Base-by-base conservation (phyloP, 2,113 vertebrate species). In the Misgurnus anguillicaudatus region DNA sequence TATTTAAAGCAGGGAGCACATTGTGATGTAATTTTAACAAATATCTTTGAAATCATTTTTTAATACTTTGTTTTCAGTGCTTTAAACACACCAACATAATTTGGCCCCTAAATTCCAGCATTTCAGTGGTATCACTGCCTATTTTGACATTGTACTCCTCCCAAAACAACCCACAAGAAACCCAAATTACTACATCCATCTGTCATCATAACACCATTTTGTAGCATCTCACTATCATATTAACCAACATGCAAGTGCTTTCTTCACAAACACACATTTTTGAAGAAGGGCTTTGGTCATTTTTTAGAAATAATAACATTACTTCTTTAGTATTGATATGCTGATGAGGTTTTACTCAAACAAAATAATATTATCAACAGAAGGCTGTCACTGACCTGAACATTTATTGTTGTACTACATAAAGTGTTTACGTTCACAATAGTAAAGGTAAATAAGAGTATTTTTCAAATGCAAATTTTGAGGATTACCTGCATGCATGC, bases 271-370 rank as follows among this genome's bases (percentile, higher is more conserved):
- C 10, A 72, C 75, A 72, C 42, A 68, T 13, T 31, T 10, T 13
- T 80, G 24, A 39, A n/a, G 11, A 75, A 75, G 45, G 9, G 8
- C 67, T 87, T 87, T 83, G 75, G 87, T 87, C 70, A 24, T 80
- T 62, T 80, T 62, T 73, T 36, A 77, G 58, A 65, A 64, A 38
- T 16, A 47, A 57, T 14, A 58, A 61, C 51, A 4, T 31, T 68
- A 31, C 10, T 16, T 17, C 4, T 16, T 16, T 3, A 17, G 58
- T 36, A 10, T 55, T 14, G 5, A 75, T 31, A 31, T 48, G 38
- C n/a, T 69, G 5, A 71, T 57, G 60, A 62, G 13, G 21, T 60
- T 60, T 19, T 24, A 60, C 57, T 19, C 2, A 31, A 36, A 62
- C 60, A 31, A 9, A 36, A 24, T 0, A 21, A 62, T 24, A 62